Conservation (phyloP, 2,888 invertebrate genomes). For the Sialis lutaria region DNA sequence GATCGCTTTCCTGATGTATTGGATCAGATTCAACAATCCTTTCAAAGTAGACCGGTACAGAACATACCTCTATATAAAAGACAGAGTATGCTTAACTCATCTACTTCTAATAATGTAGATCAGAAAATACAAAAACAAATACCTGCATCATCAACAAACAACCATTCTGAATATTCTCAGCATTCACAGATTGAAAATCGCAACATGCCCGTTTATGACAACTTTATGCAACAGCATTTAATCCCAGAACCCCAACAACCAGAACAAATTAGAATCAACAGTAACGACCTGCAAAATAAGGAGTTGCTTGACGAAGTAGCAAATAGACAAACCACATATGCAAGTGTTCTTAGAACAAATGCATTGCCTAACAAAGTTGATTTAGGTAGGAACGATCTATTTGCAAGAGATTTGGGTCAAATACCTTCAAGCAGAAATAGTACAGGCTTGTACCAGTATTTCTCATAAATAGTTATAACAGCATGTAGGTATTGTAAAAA, state of each 20-base stretch:
- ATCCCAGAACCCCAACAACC: conserved; percentile 11
- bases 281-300: conserved; percentile 14
- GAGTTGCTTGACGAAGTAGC: conserved; percentile 14
- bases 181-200: conserved; percentile 1
- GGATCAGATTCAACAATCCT: conserved; percentile 8
- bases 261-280: conserved; percentile 20
- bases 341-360: conserved; percentile 17
- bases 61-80: conserved; percentile 32
- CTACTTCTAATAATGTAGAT: conserved; percentile 15
- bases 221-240: conserved; percentile 2
- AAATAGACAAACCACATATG: conserved; percentile 20
- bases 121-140: conserved; percentile 11
- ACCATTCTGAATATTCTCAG: conserved; percentile 5
- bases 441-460: conserved; percentile 35
- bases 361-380: conserved; percentile 11
- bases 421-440: conserved; percentile 23
- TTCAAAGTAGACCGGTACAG: conserved; percentile 13
- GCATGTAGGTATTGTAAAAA: too few species aligned
- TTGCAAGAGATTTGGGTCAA: conserved; percentile 29
- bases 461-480: conserved; percentile 22
- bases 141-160: conserved; percentile 4
- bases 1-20: too few species aligned
- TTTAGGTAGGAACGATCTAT: conserved; percentile 20
- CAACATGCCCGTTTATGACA: conserved; percentile 3
- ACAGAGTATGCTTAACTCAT: conserved; percentile 17